Percentiles rank a stretch among this genome's conserved stretches.
Evolutionary conservation across 2,888 invertebrate species (phyloP).

Genomic region (Prosopocoilus inquinatus): DNA sequence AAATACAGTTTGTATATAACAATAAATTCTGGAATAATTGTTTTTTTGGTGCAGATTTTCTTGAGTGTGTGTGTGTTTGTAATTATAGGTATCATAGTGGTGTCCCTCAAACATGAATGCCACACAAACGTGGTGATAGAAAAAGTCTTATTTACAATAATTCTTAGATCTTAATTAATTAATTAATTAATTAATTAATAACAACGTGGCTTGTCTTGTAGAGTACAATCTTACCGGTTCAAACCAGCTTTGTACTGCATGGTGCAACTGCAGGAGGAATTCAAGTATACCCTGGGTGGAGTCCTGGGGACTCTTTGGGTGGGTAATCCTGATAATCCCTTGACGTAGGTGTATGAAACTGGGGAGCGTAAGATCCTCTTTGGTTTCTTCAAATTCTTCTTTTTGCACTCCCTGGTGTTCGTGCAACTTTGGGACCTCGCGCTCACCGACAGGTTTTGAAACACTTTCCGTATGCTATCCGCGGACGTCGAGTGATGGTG

Average conservation of each 20-base stretch:
- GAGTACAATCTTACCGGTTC: conserved; percentile 38
- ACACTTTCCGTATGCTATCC: conserved; percentile 69
- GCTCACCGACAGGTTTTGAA: conserved; percentile 65
- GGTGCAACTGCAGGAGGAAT: conserved; percentile 42
- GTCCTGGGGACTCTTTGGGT: conserved; percentile 75
- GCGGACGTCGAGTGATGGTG: conserved; percentile 52
- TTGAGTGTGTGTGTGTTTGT: too few species aligned
- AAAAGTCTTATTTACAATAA: too few species aligned
- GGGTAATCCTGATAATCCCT: conserved; percentile 77
- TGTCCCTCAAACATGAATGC: too few species aligned
- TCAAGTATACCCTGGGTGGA: conserved; percentile 34
- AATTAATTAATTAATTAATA: too few species aligned
- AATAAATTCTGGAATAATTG: too few species aligned
- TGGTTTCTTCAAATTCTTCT: conserved; percentile 57
- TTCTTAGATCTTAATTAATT: too few species aligned
- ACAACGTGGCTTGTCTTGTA: background rate
- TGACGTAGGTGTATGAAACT: conserved; percentile 76
- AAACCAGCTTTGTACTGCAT: conserved; percentile 43
- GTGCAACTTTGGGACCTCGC: conserved; percentile 63
- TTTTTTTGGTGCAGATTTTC: too few species aligned
- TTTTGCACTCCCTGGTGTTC: conserved; percentile 45
- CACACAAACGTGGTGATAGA: too few species aligned
- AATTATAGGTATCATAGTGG: too few species aligned
- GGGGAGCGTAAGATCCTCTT: conserved; percentile 77
- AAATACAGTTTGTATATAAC: too few species aligned